Evolutionary conservation across 2,888 invertebrate species (phyloP).

Genomic region (Diabrotica balteata): DNA sequence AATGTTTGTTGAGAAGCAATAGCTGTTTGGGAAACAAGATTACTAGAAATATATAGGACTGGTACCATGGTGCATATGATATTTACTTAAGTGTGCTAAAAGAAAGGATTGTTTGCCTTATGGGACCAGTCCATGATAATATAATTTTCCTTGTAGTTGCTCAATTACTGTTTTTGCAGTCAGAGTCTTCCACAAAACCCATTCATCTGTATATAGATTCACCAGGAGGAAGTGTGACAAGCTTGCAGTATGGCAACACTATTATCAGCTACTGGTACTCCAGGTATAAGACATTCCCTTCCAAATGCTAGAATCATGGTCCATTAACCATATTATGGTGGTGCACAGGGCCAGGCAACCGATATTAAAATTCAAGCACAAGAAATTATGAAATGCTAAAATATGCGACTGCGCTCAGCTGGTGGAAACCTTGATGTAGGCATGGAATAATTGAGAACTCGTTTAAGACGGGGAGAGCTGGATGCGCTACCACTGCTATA

Average conservation of each 20-base stretch:
- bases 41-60: slow-evolving; percentile 47
- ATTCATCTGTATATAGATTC: slow-evolving; percentile 98
- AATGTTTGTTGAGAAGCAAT: slow-evolving; percentile 12
- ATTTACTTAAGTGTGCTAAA: slow-evolving; percentile 96
- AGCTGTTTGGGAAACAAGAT: slow-evolving; percentile 13
- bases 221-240: slow-evolving; percentile 95
- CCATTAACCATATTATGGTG: slow-evolving; percentile 97
- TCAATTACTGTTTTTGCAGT: slow-evolving; percentile 92
- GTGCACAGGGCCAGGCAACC: too few species aligned
- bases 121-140: slow-evolving; percentile 95
- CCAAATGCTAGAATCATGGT: slow-evolving; percentile 99
- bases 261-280: slow-evolving; percentile 86
- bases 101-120: slow-evolving; percentile 96
- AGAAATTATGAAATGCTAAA: too few species aligned
- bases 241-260: slow-evolving; percentile 98
- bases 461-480: too few species aligned
- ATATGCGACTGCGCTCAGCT: too few species aligned
- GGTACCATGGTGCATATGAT: slow-evolving; percentile 95
- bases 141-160: slow-evolving; percentile 94
- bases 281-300: slow-evolving; percentile 93
- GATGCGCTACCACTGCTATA: too few species aligned
- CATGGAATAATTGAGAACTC: too few species aligned
- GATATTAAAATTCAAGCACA: too few species aligned
- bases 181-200: slow-evolving; percentile 95
- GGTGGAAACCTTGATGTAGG: too few species aligned